These are phyloP conservation scores for Sarcophaga carnaria DNA, from an alignment of 2,888 invertebrate genomes.

Conservation along the genomic window DNA sequence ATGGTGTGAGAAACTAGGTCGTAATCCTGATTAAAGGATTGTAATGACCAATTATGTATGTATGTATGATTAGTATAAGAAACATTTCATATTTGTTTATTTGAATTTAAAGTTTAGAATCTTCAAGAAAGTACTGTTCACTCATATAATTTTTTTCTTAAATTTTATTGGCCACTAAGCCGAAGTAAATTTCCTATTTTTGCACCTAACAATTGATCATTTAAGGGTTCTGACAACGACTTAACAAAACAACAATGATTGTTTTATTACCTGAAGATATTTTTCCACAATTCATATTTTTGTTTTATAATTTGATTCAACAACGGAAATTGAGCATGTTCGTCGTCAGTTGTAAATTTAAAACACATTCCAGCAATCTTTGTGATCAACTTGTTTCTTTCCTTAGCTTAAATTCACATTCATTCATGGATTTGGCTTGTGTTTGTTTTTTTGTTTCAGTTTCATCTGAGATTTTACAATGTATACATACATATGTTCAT, in stretches of 20 bases:
- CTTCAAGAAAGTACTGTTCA: no score
- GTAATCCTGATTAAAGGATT: no score
- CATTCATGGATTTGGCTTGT: conserved; percentile 28
- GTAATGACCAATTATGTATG: no score
- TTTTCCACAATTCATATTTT: conserved; percentile 6
- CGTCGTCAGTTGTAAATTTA: conserved; percentile 18
- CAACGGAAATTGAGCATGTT: conserved; percentile 57
- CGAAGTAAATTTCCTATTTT: no score
- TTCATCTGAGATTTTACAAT: conserved; percentile 14
- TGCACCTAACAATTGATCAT: not conserved
- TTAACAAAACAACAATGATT: not conserved
- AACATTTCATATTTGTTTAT: no score
- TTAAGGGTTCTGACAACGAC: not conserved
- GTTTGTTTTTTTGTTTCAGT: conserved; percentile 12
- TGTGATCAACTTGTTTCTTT: not conserved
- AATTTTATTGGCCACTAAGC: no score
- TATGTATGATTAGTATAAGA: no score
- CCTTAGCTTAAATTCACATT: conserved; percentile 24
- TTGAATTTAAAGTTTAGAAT: no score
- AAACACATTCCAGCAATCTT: not conserved
- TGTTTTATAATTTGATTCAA: not conserved
- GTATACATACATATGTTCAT: not conserved
- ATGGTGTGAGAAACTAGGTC: no score
- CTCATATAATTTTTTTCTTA: no score
- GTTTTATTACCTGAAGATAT: conserved; percentile 15